Evolutionary conservation across 2,797 vertebrate genomes (phyloP).

Genomic region (Mico argentatus): DNA sequence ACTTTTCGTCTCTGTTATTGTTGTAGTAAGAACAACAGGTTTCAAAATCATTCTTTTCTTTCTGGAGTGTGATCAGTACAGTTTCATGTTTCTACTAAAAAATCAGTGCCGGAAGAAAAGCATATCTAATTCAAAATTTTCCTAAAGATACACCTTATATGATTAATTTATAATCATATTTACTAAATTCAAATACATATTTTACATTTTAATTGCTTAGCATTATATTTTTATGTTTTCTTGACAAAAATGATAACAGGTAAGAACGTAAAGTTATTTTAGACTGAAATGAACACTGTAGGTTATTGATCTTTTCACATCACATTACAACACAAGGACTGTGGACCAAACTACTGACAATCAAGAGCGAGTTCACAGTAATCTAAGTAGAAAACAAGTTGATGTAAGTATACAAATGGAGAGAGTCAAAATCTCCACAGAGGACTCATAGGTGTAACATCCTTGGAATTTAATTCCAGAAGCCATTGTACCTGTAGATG

Average conservation of each 20-base stretch:
- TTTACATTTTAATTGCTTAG: background rate
- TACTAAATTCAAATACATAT: background rate
- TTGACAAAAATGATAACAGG: background rate
- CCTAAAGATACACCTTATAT: background rate
- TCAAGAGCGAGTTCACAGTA: background rate
- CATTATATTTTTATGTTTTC: background rate
- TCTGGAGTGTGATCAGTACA: background rate
- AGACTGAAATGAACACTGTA: conserved; percentile 19
- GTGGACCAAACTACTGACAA: background rate
- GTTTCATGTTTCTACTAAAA: background rate
- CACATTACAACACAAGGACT: background rate
- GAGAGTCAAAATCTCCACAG: background rate
- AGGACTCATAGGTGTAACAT: background rate
- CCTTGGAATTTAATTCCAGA: background rate
- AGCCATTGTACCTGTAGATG: background rate
- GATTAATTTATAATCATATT: background rate
- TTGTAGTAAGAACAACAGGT: background rate
- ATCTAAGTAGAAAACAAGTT: background rate
- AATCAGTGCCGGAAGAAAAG: background rate
- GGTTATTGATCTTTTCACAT: conserved; percentile 29
- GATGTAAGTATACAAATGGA: background rate
- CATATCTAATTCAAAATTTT: background rate
- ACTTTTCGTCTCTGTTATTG: background rate
- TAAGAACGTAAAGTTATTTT: background rate
- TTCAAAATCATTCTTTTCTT: background rate